A percentile compares a stretch with the other conserved stretches of the same genome.
Evolutionary conservation across 2,797 vertebrate genomes (phyloP).

Genomic region (Dicrostonyx torquatus): DNA sequence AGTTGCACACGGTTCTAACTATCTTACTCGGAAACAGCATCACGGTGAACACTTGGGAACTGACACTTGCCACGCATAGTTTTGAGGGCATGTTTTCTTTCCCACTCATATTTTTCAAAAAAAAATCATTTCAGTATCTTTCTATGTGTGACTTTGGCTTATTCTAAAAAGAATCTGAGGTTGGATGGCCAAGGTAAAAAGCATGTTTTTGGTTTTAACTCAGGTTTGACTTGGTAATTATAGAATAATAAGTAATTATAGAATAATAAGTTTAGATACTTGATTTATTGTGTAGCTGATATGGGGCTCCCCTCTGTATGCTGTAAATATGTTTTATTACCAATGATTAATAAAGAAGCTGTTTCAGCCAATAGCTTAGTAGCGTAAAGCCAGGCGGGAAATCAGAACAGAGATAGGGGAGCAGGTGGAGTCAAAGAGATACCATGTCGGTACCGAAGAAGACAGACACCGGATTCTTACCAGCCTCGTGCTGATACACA

Average conservation of each 20-base stretch:
- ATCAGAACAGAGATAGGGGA: too few species aligned
- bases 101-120: background rate
- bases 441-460: too few species aligned
- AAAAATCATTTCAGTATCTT: background rate
- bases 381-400: too few species aligned
- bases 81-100: conserved; percentile 41
- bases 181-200: background rate
- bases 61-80: background rate
- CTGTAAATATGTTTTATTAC: too few species aligned
- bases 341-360: too few species aligned
- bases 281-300: background rate
- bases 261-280: conserved; percentile 28
- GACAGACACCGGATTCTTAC: too few species aligned
- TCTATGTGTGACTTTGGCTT: background rate
- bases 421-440: too few species aligned
- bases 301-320: too few species aligned
- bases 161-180: conserved; percentile 4
- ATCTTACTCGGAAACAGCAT: background rate
- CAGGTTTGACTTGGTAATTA: background rate
- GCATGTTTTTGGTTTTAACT: background rate
- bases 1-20: background rate
- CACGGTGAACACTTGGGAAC: background rate
- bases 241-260: conserved; percentile 16
- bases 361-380: too few species aligned
- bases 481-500: too few species aligned